These are phyloP conservation scores for Chlorops oryzae DNA, from an alignment of 1,140 invertebrate genomes.

Conservation along the genomic window DNA sequence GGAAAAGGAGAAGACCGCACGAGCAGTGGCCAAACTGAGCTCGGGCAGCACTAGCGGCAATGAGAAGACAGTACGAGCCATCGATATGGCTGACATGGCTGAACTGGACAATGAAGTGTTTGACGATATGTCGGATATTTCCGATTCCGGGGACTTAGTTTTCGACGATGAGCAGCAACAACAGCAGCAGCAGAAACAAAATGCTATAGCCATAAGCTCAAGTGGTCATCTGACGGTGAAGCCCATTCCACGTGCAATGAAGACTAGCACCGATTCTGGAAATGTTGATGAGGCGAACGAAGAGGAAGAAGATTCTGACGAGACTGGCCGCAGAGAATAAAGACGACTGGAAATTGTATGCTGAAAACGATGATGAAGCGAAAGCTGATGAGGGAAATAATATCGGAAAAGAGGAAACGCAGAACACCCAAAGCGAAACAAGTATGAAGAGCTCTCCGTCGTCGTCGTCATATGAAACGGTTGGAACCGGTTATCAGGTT, in stretches of 20 bases:
- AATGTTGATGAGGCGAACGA: conserved; percentile 49
- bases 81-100: conserved; percentile 25
- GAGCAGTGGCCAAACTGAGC: conserved; percentile 58
- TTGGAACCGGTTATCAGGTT: conserved; percentile 27
- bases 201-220: conserved; percentile 20
- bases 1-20: conserved; percentile 66
- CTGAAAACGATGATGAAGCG: conserved; percentile 21
- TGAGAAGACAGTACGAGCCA: conserved; percentile 29
- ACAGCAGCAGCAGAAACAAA: conserved; percentile 47
- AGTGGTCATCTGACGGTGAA: conserved; percentile 28
- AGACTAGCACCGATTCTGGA: conserved; percentile 46
- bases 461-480: conserved; percentile 46
- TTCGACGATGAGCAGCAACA: conserved; percentile 50
- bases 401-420: neutral
- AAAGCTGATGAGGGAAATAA: neutral
- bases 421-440: neutral
- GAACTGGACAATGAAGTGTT: conserved; percentile 46
- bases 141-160: conserved; percentile 42
- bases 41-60: conserved; percentile 52
- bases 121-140: conserved; percentile 46
- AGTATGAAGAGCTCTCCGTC: conserved; percentile 35
- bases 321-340: neutral
- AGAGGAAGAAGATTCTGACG: conserved; percentile 25
- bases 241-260: conserved; percentile 41
- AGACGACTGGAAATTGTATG: neutral